Percentiles rank a stretch among this genome's conserved stretches.
Evolutionary conservation across 2,113 vertebrate species (phyloP).

Genomic region (Labeo catla): DNA sequence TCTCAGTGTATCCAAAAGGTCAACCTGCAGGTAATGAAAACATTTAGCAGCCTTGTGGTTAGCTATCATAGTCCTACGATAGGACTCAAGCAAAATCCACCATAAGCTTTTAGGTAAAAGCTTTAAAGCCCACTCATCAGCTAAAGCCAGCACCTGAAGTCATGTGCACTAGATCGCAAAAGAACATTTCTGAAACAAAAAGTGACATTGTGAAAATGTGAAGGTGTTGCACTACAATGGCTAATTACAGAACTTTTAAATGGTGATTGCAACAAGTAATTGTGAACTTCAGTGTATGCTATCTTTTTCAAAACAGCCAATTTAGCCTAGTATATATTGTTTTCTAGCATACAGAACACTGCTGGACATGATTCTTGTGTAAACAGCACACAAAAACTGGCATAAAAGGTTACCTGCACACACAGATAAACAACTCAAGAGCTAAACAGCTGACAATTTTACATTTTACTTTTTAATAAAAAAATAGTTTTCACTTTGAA

Average conservation of each 20-base stretch:
- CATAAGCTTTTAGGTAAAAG: neutral
- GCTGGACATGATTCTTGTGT: neutral
- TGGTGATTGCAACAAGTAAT: neutral
- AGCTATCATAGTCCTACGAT: neutral
- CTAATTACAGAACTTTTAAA: neutral
- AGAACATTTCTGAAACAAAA: neutral
- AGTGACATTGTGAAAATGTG: neutral
- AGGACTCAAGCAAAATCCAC: conserved; percentile 6
- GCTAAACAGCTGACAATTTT: neutral
- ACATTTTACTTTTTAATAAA: neutral
- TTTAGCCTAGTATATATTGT: neutral
- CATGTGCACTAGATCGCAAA: neutral
- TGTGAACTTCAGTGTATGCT: neutral
- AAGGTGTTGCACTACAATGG: neutral
- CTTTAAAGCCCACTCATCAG: neutral
- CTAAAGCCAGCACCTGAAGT: neutral
- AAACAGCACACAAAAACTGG: neutral
- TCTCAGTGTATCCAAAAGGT: neutral
- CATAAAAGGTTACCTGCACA: neutral
- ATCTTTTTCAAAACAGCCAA: neutral
- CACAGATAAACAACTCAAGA: neutral
- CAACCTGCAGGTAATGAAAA: neutral
- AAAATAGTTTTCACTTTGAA: neutral
- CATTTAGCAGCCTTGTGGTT: neutral
- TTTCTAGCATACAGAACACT: neutral